Evolutionary conservation across 2,888 invertebrate genomes (phyloP), one percentile per base, ranked within the genome.

Genomic region (Drosophila macrospina): DNA sequence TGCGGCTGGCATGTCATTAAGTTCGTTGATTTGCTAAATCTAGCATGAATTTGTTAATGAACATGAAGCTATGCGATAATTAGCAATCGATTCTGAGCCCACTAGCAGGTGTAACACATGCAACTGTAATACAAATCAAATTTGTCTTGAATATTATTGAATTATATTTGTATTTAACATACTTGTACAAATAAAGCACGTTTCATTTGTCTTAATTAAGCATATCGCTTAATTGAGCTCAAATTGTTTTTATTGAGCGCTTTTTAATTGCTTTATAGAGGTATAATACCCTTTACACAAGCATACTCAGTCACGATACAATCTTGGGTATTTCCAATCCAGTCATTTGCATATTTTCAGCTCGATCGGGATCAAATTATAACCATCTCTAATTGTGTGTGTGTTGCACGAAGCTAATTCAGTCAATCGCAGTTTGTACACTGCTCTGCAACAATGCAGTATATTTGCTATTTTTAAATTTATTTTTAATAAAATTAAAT

Each of bases 11-110:
- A 30, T 50, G 41, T 42, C 62, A 69, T 69, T 62, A 54, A 41
- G 30, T 41, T 13, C 37, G 57, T 32, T 65, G 54, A 70, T 64
- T 60, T 59, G 52, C 48, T 77, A 51, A 61, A 64, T 54, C 15
- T 45, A 36, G 11, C 65, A 51, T 50, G 32, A 51, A 65, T 65
- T 51, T 42, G 54, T 32, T 39, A 44, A 15, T 52, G 39, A 45
- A 30, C 39, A 54, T 34, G 20, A 61, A 61, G 36, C 60, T 59
- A 54, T 60, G 24, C 32, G 60, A 44, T 63, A 37, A 52, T 66
- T 57, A 20, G 41, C 59, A 66, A 24, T 8, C n/a, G 48, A 13
- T 50, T 37, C 51, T 51, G 56, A 47, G 2, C 24, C 24, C 5
- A 20, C 5, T 32, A n/a, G n/a, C 28, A 56, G 44, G 28, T 45